These are phyloP conservation scores for Pyrrhia umbra DNA, from an alignment of 2,888 invertebrate genomes.

Conservation along the genomic window DNA sequence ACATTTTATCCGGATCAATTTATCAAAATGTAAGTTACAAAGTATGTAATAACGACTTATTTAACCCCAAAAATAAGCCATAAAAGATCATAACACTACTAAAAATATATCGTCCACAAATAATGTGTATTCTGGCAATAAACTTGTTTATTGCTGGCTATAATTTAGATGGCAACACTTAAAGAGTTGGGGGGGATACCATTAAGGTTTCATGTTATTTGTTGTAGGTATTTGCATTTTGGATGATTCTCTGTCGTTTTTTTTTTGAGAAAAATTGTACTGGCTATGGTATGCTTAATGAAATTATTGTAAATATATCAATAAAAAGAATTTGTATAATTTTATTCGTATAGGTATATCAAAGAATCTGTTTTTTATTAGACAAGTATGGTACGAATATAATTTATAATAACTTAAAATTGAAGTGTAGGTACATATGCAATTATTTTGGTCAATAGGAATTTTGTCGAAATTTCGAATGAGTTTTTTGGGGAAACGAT, in stretches of 20 bases:
- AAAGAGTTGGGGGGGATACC: constrained; percentile 41
- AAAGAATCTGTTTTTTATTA: too few species aligned
- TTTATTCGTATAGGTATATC: too few species aligned
- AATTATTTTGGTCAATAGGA: too few species aligned
- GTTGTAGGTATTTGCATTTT: constrained; percentile 27
- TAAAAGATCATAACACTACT: constrained; percentile 44
- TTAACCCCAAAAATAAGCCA: constrained; percentile 37
- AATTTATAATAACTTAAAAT: too few species aligned
- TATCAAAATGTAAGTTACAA: background rate
- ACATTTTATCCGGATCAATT: background rate
- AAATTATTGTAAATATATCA: too few species aligned
- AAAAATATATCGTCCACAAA: constrained; percentile 61
- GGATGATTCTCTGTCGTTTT: constrained; percentile 2
- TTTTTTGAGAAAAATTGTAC: too few species aligned
- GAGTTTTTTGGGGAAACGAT: too few species aligned
- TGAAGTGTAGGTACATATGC: too few species aligned
- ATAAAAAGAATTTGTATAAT: too few species aligned
- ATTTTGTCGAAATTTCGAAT: too few species aligned
- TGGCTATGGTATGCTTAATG: too few species aligned
- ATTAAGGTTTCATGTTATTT: constrained; percentile 28
- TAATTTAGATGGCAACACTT: constrained; percentile 51
- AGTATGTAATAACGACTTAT: constrained; percentile 18
- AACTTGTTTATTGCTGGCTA: constrained; percentile 53
- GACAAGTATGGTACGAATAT: too few species aligned
- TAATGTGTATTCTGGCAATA: constrained; percentile 54